Conservation (phyloP, 2,797 vertebrate species). For the Sciurus vulgaris region DNA sequence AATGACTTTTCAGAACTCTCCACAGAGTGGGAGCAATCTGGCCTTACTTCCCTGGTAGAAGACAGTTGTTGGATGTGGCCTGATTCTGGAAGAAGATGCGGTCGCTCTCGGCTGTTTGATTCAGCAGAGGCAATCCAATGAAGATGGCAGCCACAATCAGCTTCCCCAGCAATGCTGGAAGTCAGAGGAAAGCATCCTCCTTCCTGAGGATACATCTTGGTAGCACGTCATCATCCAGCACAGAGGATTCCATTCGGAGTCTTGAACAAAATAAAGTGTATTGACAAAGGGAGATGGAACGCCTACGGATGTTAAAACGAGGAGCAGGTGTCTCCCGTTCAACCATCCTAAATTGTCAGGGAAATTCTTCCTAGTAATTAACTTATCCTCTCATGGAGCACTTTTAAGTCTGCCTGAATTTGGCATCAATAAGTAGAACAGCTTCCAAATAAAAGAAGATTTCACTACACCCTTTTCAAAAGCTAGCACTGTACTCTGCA, state of each 20-base stretch:
- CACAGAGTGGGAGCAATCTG: accelerated
- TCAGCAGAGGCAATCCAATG: neutral
- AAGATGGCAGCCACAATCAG: accelerated
- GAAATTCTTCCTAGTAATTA: neutral
- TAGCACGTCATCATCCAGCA: too few relatives aligned
- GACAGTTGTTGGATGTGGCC: too few relatives aligned
- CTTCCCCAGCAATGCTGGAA: neutral
- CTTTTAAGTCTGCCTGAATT: constrained; percentile 16
- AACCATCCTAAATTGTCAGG: neutral
- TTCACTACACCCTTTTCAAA: neutral
- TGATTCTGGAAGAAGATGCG: neutral
- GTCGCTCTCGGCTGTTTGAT: neutral
- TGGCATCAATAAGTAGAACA: neutral
- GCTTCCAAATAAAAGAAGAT: neutral
- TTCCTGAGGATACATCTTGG: neutral
- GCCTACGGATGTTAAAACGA: neutral
- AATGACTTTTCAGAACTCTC: neutral
- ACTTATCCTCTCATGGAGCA: neutral
- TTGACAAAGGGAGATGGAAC: neutral
- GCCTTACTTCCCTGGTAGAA: accelerated
- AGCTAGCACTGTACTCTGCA: neutral
- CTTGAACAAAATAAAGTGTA: neutral
- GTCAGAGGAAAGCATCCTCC: neutral
- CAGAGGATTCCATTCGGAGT: neutral
- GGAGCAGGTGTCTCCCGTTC: neutral